phyloP scores from a whole-genome alignment of 2,888 invertebrate genomes.

The Campoletis raptor region DNA sequence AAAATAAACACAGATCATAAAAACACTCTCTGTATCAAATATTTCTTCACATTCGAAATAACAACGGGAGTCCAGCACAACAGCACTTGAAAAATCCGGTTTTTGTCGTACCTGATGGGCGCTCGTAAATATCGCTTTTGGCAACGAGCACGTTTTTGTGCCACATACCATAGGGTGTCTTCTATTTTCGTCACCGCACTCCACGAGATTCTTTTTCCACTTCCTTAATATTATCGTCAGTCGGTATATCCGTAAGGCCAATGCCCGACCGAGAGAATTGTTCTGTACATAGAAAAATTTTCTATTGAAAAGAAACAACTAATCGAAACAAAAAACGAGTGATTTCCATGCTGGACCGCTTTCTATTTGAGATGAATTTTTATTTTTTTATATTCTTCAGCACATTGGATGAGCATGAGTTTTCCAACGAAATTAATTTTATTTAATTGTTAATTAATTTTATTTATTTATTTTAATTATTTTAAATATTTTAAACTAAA shows the following conservation, averaged over 20 bases:
- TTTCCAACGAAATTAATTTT: neutral
- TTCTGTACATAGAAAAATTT: constrained; percentile 3
- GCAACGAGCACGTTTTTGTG: constrained; percentile 60
- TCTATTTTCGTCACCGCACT: constrained; percentile 72
- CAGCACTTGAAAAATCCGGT: constrained; percentile 59
- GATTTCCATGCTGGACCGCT: constrained; percentile 25
- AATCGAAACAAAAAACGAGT: constrained; percentile 19
- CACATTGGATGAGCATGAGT: neutral
- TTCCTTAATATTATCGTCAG: constrained; percentile 45
- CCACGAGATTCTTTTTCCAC: constrained; percentile 4
- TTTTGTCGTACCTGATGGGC: constrained; percentile 54
- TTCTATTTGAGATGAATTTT: constrained; percentile 33
- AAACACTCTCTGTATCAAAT: constrained; percentile 9
- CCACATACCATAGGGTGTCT: constrained; percentile 64
- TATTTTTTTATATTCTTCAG: neutral
- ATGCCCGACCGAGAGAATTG: constrained; percentile 31
- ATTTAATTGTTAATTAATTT: neutral
- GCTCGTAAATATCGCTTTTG: constrained; percentile 50
- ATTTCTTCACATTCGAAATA: constrained; percentile 21
- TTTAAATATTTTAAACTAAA: too few relatives aligned
- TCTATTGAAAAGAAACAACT: neutral
- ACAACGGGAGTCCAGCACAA: constrained; percentile 21
- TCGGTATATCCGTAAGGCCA: constrained; percentile 41
- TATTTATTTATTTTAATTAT: too few relatives aligned
- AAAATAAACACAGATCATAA: neutral